phyloP scores from a whole-genome alignment of 2,113 vertebrate species.

The Etia nguti region DNA sequence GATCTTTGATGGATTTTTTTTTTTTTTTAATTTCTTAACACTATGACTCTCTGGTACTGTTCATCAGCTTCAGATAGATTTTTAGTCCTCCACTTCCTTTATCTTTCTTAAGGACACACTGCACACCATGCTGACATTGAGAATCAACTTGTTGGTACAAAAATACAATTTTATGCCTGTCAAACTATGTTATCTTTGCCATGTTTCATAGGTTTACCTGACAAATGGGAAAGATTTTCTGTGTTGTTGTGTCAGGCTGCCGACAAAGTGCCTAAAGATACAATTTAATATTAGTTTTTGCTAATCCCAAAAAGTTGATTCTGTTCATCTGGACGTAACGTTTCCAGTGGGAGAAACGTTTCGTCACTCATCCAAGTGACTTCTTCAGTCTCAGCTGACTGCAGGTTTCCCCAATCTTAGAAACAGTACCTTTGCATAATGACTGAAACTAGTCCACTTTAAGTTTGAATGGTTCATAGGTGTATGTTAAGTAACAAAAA shows the following conservation, averaged over 20 bases:
- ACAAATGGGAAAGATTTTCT: not conserved
- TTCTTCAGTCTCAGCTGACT: not conserved
- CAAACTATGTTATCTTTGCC: not conserved
- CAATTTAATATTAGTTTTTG: not conserved
- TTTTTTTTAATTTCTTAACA: accelerated
- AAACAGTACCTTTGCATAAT: not conserved
- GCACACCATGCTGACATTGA: not conserved
- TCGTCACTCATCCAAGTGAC: not conserved
- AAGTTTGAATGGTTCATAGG: not conserved
- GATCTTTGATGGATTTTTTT: not conserved
- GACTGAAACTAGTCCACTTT: too few relatives aligned
- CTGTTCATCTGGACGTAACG: not conserved
- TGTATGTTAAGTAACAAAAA: not conserved
- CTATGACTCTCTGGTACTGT: not conserved
- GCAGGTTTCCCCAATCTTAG: not conserved
- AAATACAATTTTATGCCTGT: not conserved
- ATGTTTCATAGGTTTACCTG: not conserved
- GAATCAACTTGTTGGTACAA: not conserved
- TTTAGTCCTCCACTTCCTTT: not conserved
- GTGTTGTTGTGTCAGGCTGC: not conserved
- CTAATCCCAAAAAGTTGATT: not conserved
- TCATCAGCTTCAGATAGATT: not conserved
- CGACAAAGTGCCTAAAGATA: not conserved
- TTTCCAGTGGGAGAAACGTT: not conserved
- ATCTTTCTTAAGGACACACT: not conserved